These are phyloP conservation scores for Bombus breviceps DNA, from an alignment of 1,140 invertebrate species.

Conservation along the genomic window DNA sequence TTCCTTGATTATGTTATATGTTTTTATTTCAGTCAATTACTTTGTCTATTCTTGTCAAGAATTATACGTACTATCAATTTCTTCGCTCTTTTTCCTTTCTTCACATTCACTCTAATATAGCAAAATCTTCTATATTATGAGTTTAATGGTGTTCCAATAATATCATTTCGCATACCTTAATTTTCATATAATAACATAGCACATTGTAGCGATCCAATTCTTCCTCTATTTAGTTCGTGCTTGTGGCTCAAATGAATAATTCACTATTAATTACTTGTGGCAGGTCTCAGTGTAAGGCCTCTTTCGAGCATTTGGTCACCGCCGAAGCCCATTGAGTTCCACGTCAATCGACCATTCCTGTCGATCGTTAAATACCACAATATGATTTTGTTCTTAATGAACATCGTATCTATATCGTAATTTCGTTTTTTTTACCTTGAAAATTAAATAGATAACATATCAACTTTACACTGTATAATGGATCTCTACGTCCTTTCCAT, in stretches of 20 bases:
- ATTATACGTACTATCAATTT: not conserved
- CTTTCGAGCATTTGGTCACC: conserved; percentile 59
- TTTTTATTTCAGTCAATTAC: not conserved
- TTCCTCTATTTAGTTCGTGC: not conserved
- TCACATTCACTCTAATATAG: conserved; percentile 9
- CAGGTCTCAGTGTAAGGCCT: conserved; percentile 63
- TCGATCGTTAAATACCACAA: conserved; percentile 38
- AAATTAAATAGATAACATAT: not conserved
- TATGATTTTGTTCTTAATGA: conserved; percentile 26
- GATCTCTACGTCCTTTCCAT: not conserved
- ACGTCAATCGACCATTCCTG: conserved; percentile 61
- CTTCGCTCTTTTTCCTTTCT: conserved; percentile 18
- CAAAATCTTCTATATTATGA: not conserved
- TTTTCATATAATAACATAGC: not conserved
- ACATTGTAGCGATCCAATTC: not conserved
- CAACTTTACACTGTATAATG: not conserved
- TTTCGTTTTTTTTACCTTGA: not conserved
- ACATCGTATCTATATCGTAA: not conserved
- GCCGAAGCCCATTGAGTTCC: conserved; percentile 55
- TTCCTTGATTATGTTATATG: not conserved
- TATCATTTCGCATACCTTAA: not conserved
- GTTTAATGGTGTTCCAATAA: not conserved
- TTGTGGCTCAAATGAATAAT: conserved; percentile 1
- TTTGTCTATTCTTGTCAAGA: not conserved
- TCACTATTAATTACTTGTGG: conserved; percentile 53